Percentiles rank a stretch among this genome's conserved stretches.
Evolutionary conservation across 2,113 vertebrate species (phyloP).

Genomic region (Dascyllus trimaculatus): DNA sequence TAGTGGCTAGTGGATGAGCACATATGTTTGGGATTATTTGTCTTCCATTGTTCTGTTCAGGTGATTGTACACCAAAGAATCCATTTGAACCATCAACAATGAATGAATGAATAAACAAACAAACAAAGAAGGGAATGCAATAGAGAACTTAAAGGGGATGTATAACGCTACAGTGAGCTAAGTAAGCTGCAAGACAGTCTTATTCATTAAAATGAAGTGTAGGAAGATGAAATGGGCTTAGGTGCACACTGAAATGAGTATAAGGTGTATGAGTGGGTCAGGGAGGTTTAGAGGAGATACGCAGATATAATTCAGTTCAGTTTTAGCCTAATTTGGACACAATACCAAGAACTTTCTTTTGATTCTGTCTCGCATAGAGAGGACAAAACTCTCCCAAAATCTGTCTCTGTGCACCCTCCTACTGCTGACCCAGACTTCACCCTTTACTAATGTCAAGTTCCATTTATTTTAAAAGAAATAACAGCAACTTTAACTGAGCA

Average conservation of each 20-base stretch:
- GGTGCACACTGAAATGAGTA: background rate
- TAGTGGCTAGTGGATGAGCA: background rate
- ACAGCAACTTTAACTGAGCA: slow-evolving; percentile 32
- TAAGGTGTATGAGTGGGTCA: background rate
- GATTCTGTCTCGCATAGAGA: slow-evolving; percentile 37
- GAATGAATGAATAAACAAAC: too few species aligned
- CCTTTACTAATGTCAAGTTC: slow-evolving; percentile 21
- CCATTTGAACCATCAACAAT: too few species aligned
- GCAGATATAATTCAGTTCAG: slow-evolving; percentile 38
- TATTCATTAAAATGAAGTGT: background rate
- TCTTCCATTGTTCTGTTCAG: background rate
- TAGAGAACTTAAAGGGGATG: background rate
- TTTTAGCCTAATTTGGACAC: slow-evolving; percentile 71
- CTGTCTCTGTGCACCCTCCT: slow-evolving; percentile 10
- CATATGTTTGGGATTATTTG: background rate
- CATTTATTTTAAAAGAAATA: slow-evolving; percentile 37
- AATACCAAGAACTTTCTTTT: slow-evolving; percentile 22
- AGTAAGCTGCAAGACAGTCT: background rate
- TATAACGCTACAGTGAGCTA: background rate
- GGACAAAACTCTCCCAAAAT: slow-evolving; percentile 3
- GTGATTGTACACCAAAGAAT: too few species aligned
- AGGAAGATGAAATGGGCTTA: background rate
- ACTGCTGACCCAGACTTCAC: slow-evolving; percentile 30
- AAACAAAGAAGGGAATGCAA: background rate
- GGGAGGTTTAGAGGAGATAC: background rate